Base-by-base conservation (phyloP, 2,113 vertebrate species). In the Urocitellus parryii region DNA sequence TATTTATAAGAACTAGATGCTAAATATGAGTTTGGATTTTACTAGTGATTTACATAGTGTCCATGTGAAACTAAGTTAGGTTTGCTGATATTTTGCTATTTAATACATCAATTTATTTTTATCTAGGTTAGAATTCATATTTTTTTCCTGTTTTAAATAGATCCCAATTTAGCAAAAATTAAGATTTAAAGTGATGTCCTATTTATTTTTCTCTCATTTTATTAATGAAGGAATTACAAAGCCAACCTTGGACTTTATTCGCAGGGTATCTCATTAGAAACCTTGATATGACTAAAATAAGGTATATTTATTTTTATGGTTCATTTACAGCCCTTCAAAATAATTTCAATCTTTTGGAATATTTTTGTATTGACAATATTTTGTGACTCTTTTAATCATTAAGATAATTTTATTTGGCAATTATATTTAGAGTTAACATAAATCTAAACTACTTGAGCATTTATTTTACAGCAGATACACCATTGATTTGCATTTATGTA, bases 131-230 rank as follows among this genome's bases (percentile, higher is more conserved):
- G 29, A 39, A 29, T 4, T 86, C 34, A 88, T 72, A 88, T 56
- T 76, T 9, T n/a, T 34, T 48, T 61, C 82, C 32, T 81, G 39
- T 91, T 77, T 96, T 79, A 74, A 93, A 90, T 2, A 88, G 6
- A 84, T 79, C 16, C 8, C 58, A 88, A 61, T 65, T 78, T 81
- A 88, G 56, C 37, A 94, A 96, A 95, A 80, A 11, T 87, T 83
- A 67, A 94, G 3, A 67, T 94, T 95, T 96, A 93, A 90, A 94
- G 81, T 94, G 18, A 78, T 83, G 32, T 58, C 34, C 34, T 94
- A 77, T 86, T 96, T 96, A 93, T 76, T 93, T 95, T 96, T 93
- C 51, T 83, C 79, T 82, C 61, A 94, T 83, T 96, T 93, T 7
- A 80, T 96, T 96, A 89, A 87, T 79, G 32, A 96, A 88, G 20